Percentiles rank a stretch among this genome's conserved stretches.
Evolutionary conservation across 2,888 invertebrate species (phyloP).

Genomic region (Oscheius myriophilus): DNA sequence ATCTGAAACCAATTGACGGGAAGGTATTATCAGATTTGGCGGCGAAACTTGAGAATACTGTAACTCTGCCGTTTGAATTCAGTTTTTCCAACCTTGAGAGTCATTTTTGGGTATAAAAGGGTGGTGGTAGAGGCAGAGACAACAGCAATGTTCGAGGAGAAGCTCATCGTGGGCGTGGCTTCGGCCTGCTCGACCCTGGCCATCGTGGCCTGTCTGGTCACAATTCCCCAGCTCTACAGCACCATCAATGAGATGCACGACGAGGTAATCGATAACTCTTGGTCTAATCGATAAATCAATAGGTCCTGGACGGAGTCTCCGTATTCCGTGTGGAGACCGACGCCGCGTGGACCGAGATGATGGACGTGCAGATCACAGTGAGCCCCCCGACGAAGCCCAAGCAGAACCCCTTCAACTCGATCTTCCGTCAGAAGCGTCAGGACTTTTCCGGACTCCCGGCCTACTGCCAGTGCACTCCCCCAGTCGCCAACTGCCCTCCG

Average conservation of each 20-base stretch:
- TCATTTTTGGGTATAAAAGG: no score
- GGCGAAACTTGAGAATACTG: no score
- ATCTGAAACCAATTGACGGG: no score
- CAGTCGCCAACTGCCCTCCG: slow-evolving; percentile 61
- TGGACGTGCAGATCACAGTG: slow-evolving; percentile 67
- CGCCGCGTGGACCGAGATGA: slow-evolving; percentile 67
- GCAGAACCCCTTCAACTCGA: slow-evolving; percentile 60
- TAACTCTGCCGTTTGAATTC: no score
- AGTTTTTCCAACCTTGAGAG: no score
- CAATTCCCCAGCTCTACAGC: slow-evolving; percentile 64
- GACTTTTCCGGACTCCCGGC: slow-evolving; percentile 63
- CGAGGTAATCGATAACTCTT: slow-evolving; percentile 33
- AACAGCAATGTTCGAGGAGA: slow-evolving; percentile 54
- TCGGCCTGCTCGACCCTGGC: slow-evolving; percentile 50
- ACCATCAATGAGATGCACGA: slow-evolving; percentile 63
- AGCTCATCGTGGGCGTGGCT: slow-evolving; percentile 53
- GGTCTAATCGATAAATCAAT: no score
- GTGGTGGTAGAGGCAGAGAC: no score
- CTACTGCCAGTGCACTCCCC: slow-evolving; percentile 68
- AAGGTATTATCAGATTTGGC: no score
- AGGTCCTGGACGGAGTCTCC: slow-evolving; percentile 60
- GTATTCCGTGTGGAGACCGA: slow-evolving; percentile 69
- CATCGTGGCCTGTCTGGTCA: slow-evolving; percentile 57
- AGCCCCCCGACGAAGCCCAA: slow-evolving; percentile 65
- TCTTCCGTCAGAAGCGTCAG: slow-evolving; percentile 67